Evolutionary conservation across 2,888 invertebrate species (phyloP).

Genomic region (Meganola albula): DNA sequence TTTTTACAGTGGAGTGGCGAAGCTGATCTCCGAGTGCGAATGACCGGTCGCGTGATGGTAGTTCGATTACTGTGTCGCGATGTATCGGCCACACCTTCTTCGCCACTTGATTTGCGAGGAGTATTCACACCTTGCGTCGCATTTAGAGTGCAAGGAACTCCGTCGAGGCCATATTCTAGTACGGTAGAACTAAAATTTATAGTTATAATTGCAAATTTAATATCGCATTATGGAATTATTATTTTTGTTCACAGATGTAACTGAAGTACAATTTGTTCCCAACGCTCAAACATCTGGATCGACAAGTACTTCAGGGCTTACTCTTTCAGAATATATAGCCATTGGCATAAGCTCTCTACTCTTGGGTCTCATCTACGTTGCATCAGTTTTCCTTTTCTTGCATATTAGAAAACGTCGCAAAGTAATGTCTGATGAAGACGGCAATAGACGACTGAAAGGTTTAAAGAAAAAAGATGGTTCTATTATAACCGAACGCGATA

Average conservation of each 20-base stretch:
- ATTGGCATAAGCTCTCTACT: constrained; percentile 89
- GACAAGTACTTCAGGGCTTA: constrained; percentile 79
- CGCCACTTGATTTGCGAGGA: constrained; percentile 72
- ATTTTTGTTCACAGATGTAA: constrained; percentile 79
- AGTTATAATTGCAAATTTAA: not conserved
- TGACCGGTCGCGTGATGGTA: constrained; percentile 89
- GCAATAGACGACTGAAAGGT: constrained; percentile 48
- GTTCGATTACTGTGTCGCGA: constrained; percentile 89
- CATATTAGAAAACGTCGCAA: constrained; percentile 83
- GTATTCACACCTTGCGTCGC: constrained; percentile 91
- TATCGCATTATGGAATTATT: no score
- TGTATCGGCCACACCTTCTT: constrained; percentile 72
- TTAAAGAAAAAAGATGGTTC: constrained; percentile 63
- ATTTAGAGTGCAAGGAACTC: constrained; percentile 90
- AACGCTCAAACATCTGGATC: constrained; percentile 78
- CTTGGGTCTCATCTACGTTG: constrained; percentile 91
- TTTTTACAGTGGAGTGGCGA: constrained; percentile 95
- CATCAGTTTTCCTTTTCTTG: constrained; percentile 89
- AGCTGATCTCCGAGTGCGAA: constrained; percentile 83
- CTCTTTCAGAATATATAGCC: constrained; percentile 87
- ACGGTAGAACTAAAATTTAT: constrained; percentile 7
- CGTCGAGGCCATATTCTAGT: constrained; percentile 77
- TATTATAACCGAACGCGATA: constrained; percentile 62
- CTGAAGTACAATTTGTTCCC: constrained; percentile 86
- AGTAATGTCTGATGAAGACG: constrained; percentile 66